Percentiles rank a stretch among this genome's conserved stretches.
Conservation (phyloP, 2,113 vertebrate genomes). For the Pogona vitticeps region DNA sequence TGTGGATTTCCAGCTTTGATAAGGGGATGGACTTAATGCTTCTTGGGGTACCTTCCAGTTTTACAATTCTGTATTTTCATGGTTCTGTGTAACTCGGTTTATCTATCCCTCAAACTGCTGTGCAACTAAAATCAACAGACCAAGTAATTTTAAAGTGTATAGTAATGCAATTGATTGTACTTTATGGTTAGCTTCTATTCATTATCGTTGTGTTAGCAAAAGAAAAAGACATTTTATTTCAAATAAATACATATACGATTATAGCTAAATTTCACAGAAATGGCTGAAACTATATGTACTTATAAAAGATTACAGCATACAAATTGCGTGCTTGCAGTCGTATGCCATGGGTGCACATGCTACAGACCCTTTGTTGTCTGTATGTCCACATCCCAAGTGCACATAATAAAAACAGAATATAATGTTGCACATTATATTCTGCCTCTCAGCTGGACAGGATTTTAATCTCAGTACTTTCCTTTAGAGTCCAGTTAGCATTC, state of each 20-base stretch:
- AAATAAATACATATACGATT: background rate
- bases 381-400: background rate
- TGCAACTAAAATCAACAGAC: background rate
- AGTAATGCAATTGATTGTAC: background rate
- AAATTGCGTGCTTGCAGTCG: background rate
- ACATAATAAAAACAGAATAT: background rate
- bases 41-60: too few relatives aligned
- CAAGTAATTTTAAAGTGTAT: background rate
- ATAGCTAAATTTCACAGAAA: background rate
- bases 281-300: background rate
- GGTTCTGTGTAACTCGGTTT: background rate
- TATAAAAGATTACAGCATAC: background rate
- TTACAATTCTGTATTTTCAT: background rate
- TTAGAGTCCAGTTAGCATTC: constrained; percentile 34
- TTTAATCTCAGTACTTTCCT: background rate
- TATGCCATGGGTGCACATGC: background rate
- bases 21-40: too few relatives aligned
- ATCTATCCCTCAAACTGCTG: background rate
- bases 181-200: background rate
- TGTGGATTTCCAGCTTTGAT: too few relatives aligned
- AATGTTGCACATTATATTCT: background rate
- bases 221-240: too few relatives aligned
- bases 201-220: too few relatives aligned
- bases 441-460: background rate
- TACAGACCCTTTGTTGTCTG: background rate